Percentiles rank a stretch among this genome's conserved stretches.
phyloP scores from a whole-genome alignment of 2,113 vertebrate species.

The Caretta caretta region DNA sequence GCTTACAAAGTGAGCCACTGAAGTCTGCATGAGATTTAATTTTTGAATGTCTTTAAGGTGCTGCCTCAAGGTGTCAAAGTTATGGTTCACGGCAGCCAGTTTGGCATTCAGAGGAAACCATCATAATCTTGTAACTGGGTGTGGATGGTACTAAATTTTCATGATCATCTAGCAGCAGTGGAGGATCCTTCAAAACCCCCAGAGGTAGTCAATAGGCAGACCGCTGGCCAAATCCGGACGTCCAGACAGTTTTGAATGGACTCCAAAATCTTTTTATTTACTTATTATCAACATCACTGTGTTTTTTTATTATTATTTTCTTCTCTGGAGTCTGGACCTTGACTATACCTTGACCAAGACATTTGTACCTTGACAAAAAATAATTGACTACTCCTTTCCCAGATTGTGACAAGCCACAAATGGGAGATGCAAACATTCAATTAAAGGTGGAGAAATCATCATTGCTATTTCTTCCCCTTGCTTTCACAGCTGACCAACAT shows the following conservation, averaged over 20 bases:
- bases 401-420: neutral
- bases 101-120: neutral
- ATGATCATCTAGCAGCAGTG: neutral
- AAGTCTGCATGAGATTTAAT: neutral
- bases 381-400: too few species aligned
- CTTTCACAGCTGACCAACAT: neutral
- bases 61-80: neutral
- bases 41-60: neutral
- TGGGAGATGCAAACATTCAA: neutral
- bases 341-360: too few species aligned
- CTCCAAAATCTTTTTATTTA: too few species aligned
- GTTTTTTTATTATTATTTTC: too few species aligned
- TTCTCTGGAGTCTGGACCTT: too few species aligned
- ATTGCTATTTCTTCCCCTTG: fast-evolving
- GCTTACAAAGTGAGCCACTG: neutral
- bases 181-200: neutral
- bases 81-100: neutral
- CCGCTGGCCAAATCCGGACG: too few species aligned
- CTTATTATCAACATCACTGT: too few species aligned
- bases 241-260: too few species aligned
- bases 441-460: neutral
- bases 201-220: too few species aligned
- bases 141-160: neutral
- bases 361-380: too few species aligned
- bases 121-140: neutral